Conservation (phyloP, 1,140 invertebrate genomes). For the Octopus bimaculoides region DNA sequence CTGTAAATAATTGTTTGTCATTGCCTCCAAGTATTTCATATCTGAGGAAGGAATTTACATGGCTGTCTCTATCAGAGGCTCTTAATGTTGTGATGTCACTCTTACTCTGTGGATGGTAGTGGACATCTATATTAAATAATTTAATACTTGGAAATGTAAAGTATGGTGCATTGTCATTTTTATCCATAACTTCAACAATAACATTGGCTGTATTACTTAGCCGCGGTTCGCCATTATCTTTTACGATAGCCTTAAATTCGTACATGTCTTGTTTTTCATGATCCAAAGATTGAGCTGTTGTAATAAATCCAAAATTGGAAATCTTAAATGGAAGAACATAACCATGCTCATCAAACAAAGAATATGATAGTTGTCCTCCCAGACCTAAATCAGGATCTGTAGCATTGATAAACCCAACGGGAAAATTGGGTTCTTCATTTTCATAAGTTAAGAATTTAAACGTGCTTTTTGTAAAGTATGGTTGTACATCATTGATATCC, state of each 20-base stretch:
- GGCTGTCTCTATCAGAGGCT: too few relatives aligned
- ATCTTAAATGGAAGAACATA: slow-evolving; percentile 22
- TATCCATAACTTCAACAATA: slow-evolving; percentile 21
- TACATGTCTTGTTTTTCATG: slow-evolving; percentile 21
- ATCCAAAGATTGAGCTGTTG: slow-evolving; percentile 21
- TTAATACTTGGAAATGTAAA: slow-evolving; percentile 22
- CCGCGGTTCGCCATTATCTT: slow-evolving; percentile 19
- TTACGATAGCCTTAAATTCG: slow-evolving; percentile 20
- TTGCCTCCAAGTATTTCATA: too few relatives aligned
- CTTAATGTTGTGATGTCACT: too few relatives aligned
- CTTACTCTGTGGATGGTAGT: too few relatives aligned
- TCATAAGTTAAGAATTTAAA: slow-evolving; percentile 23
- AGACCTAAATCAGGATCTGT: slow-evolving; percentile 39
- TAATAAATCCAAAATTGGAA: slow-evolving; percentile 21
- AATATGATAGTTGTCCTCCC: slow-evolving; percentile 33
- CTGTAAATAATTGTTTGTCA: too few relatives aligned
- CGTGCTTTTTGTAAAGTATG: slow-evolving; percentile 16
- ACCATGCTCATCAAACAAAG: slow-evolving; percentile 15
- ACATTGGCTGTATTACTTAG: slow-evolving; percentile 21
- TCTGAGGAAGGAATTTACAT: too few relatives aligned
- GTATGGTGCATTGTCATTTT: slow-evolving; percentile 25
- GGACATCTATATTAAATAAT: too few relatives aligned
- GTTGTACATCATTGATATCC: slow-evolving; percentile 24
- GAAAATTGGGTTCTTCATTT: not conserved
- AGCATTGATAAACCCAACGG: slow-evolving; percentile 22